These are phyloP conservation scores for Condylura cristata DNA, from an alignment of 2,113 vertebrate species.

Conservation along the genomic window DNA sequence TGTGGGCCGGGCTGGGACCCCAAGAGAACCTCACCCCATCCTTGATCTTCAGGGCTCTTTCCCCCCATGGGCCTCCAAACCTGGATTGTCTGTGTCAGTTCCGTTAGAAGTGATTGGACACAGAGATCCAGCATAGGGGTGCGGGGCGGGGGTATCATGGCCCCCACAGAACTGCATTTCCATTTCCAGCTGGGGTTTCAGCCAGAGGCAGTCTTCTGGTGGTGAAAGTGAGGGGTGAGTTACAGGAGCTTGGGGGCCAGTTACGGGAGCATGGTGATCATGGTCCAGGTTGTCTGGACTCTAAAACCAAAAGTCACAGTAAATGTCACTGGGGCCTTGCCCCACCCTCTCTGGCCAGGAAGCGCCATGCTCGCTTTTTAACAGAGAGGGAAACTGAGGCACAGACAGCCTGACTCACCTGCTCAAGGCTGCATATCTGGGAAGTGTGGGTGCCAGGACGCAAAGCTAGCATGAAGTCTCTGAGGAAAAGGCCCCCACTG, in stretches of 20 bases:
- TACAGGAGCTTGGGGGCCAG: neutral
- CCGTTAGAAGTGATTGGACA: constrained; percentile 69
- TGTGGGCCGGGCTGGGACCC: constrained; percentile 31
- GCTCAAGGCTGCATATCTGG: neutral
- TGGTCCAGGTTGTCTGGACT: neutral
- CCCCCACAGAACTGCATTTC: neutral
- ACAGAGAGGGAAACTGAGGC: neutral
- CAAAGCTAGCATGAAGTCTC: neutral
- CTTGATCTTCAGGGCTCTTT: constrained; percentile 65
- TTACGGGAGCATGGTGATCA: no score
- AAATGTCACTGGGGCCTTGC: fast-evolving
- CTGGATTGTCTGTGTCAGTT: constrained; percentile 70
- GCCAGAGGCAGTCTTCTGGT: neutral
- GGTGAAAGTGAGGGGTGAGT: neutral
- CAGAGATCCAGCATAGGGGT: constrained; percentile 31
- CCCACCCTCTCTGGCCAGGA: neutral
- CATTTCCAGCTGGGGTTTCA: neutral
- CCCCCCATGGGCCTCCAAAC: constrained; percentile 62
- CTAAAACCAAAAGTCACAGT: neutral
- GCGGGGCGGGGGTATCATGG: fast-evolving
- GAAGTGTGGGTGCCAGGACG: neutral
- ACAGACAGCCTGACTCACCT: neutral
- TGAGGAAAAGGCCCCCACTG: neutral
- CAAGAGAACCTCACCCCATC: constrained; percentile 47
- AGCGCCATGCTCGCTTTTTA: fast-evolving